Conservation (phyloP, 2,888 invertebrate genomes). For the Erebia ligea region DNA sequence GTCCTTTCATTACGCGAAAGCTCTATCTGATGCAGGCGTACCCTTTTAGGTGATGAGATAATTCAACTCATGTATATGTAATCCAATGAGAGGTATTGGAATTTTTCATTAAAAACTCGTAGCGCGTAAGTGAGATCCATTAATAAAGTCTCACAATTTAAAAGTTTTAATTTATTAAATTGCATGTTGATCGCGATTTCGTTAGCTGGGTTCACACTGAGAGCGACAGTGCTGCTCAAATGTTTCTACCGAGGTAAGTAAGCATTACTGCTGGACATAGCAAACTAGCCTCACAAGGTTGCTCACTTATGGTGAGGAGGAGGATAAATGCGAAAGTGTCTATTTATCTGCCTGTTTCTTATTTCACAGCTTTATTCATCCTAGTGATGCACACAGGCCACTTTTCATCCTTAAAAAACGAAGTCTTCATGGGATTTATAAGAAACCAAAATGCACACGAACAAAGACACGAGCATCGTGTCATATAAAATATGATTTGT, state of each 20-base stretch:
- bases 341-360: too few relatives aligned
- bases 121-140: background rate
- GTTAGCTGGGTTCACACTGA: background rate
- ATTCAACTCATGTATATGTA: conserved; percentile 30
- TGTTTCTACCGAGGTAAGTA: background rate
- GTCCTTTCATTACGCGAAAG: conserved; percentile 31
- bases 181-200: background rate
- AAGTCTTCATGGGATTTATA: too few relatives aligned
- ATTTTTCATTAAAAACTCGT: conserved; percentile 21
- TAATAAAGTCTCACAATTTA: background rate
- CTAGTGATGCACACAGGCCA: too few relatives aligned
- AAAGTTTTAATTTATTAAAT: background rate
- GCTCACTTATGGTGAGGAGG: background rate
- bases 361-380: too few relatives aligned
- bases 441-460: too few relatives aligned
- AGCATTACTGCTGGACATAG: too few relatives aligned
- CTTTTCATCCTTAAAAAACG: too few relatives aligned
- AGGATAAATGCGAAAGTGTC: too few relatives aligned
- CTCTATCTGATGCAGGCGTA: conserved; percentile 35
- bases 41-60: conserved; percentile 41
- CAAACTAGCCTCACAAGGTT: background rate
- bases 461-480: too few relatives aligned
- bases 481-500: too few relatives aligned
- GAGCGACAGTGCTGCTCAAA: background rate
- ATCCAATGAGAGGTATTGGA: conserved; percentile 25